A percentile compares a stretch with the other conserved stretches of the same genome.
phyloP scores from a whole-genome alignment of 1,140 invertebrate species.

The Cyclina sinensis region DNA sequence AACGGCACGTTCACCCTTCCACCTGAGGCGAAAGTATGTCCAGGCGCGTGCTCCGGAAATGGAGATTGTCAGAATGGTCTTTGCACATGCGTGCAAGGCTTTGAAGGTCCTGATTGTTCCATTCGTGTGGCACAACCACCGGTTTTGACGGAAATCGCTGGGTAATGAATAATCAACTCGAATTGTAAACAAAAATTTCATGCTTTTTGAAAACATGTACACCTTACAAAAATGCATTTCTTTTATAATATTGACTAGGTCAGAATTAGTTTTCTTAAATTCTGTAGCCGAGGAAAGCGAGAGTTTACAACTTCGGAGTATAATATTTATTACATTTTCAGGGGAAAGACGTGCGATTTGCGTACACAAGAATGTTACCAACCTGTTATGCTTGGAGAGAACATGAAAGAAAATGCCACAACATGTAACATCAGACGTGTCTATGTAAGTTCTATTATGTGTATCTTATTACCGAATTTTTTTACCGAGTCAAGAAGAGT shows the following conservation, averaged over 20 bases:
- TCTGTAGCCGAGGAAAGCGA: too few relatives aligned
- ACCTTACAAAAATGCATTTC: too few relatives aligned
- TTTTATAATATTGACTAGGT: too few relatives aligned
- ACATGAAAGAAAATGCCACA: conserved; percentile 8
- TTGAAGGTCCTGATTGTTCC: conserved; percentile 41
- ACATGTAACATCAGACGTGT: neutral
- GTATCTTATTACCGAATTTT: too few relatives aligned
- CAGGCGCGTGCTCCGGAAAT: conserved; percentile 50
- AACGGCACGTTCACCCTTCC: neutral
- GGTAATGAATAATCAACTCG: too few relatives aligned
- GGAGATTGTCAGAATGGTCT: conserved; percentile 24
- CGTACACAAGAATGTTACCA: neutral
- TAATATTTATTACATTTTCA: too few relatives aligned
- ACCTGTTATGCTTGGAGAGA: conserved; percentile 15
- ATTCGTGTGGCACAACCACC: neutral
- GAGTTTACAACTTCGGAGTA: too few relatives aligned
- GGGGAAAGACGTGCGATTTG: neutral
- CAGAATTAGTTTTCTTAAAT: too few relatives aligned
- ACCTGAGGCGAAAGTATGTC: conserved; percentile 16
- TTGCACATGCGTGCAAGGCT: conserved; percentile 17
- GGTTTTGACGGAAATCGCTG: neutral
- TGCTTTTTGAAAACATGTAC: too few relatives aligned
- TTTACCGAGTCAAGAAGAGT: too few relatives aligned
- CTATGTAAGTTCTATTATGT: neutral
- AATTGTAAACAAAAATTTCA: too few relatives aligned